Percentiles rank a stretch among this genome's conserved stretches.
phyloP scores from a whole-genome alignment of 2,888 invertebrate species.

The Caenorhabditis macrosperma region DNA sequence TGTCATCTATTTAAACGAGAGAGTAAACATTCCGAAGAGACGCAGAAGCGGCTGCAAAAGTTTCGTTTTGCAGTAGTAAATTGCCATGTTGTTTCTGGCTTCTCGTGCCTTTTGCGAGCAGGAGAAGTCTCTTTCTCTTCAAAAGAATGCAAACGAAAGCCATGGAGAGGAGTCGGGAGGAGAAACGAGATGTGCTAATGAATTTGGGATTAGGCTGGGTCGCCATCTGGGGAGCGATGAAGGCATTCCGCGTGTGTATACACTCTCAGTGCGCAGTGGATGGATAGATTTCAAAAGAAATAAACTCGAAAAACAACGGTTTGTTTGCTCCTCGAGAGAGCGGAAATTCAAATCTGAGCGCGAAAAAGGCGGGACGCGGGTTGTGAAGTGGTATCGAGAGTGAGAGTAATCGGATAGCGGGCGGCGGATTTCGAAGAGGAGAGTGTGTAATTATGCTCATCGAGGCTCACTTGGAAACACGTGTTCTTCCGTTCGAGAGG shows the following conservation, averaged over 20 bases:
- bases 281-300: background rate
- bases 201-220: conserved; percentile 31
- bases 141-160: background rate
- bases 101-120: background rate
- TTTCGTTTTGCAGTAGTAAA: conserved; percentile 8
- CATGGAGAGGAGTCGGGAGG: background rate
- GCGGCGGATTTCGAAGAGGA: conserved; percentile 18
- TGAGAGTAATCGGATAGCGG: conserved; percentile 11
- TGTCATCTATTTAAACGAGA: background rate
- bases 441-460: conserved; percentile 23
- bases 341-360: background rate
- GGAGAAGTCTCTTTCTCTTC: background rate
- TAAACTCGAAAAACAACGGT: background rate
- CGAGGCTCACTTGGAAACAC: conserved; percentile 21
- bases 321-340: background rate
- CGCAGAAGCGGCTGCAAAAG: background rate
- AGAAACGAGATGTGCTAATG: conserved; percentile 37
- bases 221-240: background rate
- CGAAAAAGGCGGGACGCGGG: conserved; percentile 1
- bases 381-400: conserved; percentile 9
- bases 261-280: too few species aligned
- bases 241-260: too few species aligned
- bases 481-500: conserved; percentile 11
- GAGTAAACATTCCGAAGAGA: background rate
- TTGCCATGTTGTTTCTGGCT: background rate